Evolutionary conservation across 2,113 vertebrate species (phyloP), one percentile per base, ranked within the genome.

Genomic region (Forbesichthys agassizii): DNA sequence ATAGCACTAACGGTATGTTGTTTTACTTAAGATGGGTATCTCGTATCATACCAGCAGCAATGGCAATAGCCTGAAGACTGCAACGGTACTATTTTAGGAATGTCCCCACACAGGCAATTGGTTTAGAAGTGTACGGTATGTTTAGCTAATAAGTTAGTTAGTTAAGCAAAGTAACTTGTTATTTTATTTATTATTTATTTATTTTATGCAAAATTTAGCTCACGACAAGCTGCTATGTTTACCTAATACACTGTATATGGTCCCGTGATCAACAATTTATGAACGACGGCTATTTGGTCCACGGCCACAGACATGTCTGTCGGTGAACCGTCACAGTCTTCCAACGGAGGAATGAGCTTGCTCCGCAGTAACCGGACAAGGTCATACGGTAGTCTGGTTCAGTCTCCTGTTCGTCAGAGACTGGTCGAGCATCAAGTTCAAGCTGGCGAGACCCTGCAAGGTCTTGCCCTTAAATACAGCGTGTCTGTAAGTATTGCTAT

Each of bases 381-480:
- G 9, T 97, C 95, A 8, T 97, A 97, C 59, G 95, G 95, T 48
- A 97, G 95, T 78, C 70, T 96, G 83, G 92, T 94, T 46, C 92
- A 90, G 14, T 91, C 92, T 0, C 91, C 90, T 2, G 90, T 91
- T 52, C 86, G 85, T 11, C 89, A 92, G 51, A 85, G 86, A 74
- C 84, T 84, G 12, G 70, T 95, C 64, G 92, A 96, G 47, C 96
- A 98, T 75, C 74, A 60, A 0, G 69, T 96, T 57, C 86, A 92
- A 64, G 92, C 94, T 0, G 96, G 93, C 71, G 96, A 98, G 65
- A 98, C 96, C 0, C 83, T 98, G 3, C 93, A 93, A 70, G 96
- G 96, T 48, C 84, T 98, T 74, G 91, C 96, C 3, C 92, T 97
- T 59, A 95, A 91, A 76, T 98, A 98, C n/a, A 96, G 95, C 66